These are phyloP conservation scores for Pseudomyrmex concolor DNA, from an alignment of 1,140 invertebrate genomes.

Conservation along the genomic window DNA sequence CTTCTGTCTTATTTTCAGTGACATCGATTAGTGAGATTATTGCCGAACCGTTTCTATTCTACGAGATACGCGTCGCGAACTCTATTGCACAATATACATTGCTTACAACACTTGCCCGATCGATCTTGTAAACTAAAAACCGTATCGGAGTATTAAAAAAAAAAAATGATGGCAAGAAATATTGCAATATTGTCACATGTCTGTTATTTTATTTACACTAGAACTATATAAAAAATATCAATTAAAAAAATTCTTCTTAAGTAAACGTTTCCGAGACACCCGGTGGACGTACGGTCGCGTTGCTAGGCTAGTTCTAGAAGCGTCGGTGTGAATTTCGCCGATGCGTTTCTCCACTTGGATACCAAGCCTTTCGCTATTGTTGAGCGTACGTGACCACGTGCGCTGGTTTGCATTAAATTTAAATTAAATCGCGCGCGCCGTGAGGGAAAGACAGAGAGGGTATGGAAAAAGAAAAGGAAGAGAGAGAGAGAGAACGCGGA, in stretches of 20 bases:
- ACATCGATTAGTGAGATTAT: slow-evolving; percentile 1
- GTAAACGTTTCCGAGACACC: neutral
- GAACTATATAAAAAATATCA: too few species aligned
- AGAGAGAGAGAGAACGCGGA: too few species aligned
- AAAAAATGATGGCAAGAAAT: neutral
- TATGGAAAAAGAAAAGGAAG: neutral
- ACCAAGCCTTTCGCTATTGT: slow-evolving; percentile 48
- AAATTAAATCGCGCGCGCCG: slow-evolving; percentile 54
- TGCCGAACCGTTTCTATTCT: neutral
- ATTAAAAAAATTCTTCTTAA: neutral
- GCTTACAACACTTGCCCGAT: too few species aligned
- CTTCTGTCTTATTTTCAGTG: neutral
- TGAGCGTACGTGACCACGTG: slow-evolving; percentile 56
- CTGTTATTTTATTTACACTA: too few species aligned
- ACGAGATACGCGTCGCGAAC: neutral
- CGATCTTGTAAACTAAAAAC: neutral
- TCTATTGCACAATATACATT: neutral
- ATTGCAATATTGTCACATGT: too few species aligned
- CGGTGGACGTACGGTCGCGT: slow-evolving; percentile 25
- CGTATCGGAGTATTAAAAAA: neutral
- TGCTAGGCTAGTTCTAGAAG: slow-evolving; percentile 1
- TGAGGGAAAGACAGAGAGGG: slow-evolving; percentile 2
- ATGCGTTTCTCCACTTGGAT: slow-evolving; percentile 53
- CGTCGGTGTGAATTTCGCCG: slow-evolving; percentile 47
- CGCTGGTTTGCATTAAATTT: slow-evolving; percentile 47